Conservation (phyloP, 2,113 vertebrate genomes). For the Stigmatopora nigra region DNA sequence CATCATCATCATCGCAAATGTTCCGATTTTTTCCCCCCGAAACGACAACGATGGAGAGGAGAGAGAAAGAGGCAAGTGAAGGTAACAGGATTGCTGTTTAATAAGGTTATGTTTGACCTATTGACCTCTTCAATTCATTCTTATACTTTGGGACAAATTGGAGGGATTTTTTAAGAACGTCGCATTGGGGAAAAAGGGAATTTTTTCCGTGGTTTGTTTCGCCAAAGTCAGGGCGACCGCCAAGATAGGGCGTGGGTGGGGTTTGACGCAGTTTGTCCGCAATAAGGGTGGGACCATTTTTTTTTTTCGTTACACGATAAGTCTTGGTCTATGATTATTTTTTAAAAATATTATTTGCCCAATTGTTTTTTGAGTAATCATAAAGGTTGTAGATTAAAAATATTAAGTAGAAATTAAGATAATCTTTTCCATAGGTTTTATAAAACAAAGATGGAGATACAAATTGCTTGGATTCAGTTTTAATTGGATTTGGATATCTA, state of each 20-base stretch:
- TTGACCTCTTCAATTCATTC: not conserved
- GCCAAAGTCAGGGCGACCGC: not conserved
- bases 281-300: slow-evolving; percentile 71
- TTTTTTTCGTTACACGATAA: slow-evolving; percentile 65
- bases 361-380: too few relatives aligned
- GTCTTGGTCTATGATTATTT: slow-evolving; percentile 64
- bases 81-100: slow-evolving; percentile 64
- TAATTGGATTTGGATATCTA: too few relatives aligned
- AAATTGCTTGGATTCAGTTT: too few relatives aligned
- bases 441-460: too few relatives aligned
- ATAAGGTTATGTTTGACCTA: not conserved
- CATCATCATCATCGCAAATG: slow-evolving; percentile 28
- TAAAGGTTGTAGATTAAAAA: too few relatives aligned
- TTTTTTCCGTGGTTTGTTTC: not conserved
- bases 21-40: slow-evolving; percentile 42
- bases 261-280: slow-evolving; percentile 73
- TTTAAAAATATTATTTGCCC: not conserved
- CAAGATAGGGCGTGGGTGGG: slow-evolving; percentile 50
- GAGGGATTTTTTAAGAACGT: not conserved
- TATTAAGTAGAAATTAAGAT: too few relatives aligned
- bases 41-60: slow-evolving; percentile 55
- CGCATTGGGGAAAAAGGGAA: not conserved
- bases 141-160: not conserved
- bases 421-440: too few relatives aligned
- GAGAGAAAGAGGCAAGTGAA: slow-evolving; percentile 40